Conservation (phyloP, 2,888 invertebrate genomes). For the Diogma glabrata region DNA sequence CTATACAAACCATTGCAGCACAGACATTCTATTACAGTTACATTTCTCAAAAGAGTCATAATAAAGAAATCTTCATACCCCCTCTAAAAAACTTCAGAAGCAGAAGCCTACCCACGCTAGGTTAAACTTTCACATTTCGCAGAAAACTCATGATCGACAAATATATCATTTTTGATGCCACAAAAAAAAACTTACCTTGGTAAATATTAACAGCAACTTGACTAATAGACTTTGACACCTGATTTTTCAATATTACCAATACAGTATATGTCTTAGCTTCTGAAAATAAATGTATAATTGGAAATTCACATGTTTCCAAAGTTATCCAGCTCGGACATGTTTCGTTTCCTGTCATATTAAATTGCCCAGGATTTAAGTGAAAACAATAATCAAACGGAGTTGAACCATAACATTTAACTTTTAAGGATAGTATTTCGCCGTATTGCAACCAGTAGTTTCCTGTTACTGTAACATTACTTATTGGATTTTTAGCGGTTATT, state of each 20-base stretch:
- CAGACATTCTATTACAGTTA: too few species aligned
- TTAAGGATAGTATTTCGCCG: constrained; percentile 61
- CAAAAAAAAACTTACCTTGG: constrained; percentile 51
- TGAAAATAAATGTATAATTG: constrained; percentile 55
- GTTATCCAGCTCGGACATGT: constrained; percentile 42
- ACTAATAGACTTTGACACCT: constrained; percentile 55
- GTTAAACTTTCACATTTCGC: too few species aligned
- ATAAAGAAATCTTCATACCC: too few species aligned
- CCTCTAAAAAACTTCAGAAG: too few species aligned
- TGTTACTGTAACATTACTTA: constrained; percentile 53
- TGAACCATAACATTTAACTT: constrained; percentile 63
- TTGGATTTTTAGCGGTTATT: constrained; percentile 56
- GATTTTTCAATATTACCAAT: constrained; percentile 67
- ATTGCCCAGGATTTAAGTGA: constrained; percentile 44
- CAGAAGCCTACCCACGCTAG: too few species aligned
- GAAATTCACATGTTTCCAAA: constrained; percentile 46
- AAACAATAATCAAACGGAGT: constrained; percentile 62
- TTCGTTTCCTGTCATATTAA: constrained; percentile 64
- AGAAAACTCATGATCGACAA: too few species aligned
- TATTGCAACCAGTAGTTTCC: constrained; percentile 76
- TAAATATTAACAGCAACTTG: constrained; percentile 70
- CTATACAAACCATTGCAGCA: too few species aligned
- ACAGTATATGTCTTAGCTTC: constrained; percentile 61
- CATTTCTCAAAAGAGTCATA: too few species aligned
- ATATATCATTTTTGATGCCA: too few species aligned